Percentiles rank a stretch among this genome's conserved stretches.
These are phyloP conservation scores for Pegoplata infirma DNA, from an alignment of 2,888 invertebrate genomes.

Conservation along the genomic window DNA sequence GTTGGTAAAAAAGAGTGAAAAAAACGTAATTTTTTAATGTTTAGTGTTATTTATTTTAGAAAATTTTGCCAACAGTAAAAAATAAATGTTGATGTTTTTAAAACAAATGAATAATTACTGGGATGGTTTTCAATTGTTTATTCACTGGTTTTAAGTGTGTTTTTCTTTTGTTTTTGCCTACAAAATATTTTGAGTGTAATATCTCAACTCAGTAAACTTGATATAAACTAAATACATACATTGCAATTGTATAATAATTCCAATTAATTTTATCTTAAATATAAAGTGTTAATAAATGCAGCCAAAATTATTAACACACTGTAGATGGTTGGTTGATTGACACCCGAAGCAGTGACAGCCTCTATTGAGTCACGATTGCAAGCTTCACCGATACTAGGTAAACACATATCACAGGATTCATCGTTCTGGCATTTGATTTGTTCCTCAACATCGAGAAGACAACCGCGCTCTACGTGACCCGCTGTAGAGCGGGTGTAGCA, in stretches of 20 bases:
- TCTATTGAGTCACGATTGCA: slow-evolving; percentile 71
- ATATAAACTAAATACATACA: too few species aligned
- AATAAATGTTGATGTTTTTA: too few species aligned
- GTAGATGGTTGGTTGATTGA: neutral
- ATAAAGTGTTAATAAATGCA: neutral
- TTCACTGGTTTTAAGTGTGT: too few species aligned
- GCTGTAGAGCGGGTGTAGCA: slow-evolving; percentile 68
- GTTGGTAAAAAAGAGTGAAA: too few species aligned
- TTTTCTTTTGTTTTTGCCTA: too few species aligned
- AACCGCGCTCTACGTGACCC: slow-evolving; percentile 69
- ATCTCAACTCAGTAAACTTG: too few species aligned
- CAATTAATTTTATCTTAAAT: neutral
- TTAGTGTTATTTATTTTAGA: too few species aligned
- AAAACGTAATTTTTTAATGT: too few species aligned
- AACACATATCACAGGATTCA: slow-evolving; percentile 70
- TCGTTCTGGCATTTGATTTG: slow-evolving; percentile 69
- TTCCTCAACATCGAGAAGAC: slow-evolving; percentile 68
- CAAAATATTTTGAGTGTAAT: too few species aligned
- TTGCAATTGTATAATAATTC: neutral
- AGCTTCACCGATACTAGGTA: slow-evolving; percentile 65
- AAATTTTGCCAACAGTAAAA: too few species aligned
- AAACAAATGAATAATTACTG: too few species aligned
- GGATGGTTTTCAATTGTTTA: too few species aligned
- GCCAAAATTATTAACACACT: neutral
- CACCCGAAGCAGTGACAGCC: slow-evolving; percentile 31